phyloP scores from a whole-genome alignment of 2,797 vertebrate species.

The Acanthopagrus latus region DNA sequence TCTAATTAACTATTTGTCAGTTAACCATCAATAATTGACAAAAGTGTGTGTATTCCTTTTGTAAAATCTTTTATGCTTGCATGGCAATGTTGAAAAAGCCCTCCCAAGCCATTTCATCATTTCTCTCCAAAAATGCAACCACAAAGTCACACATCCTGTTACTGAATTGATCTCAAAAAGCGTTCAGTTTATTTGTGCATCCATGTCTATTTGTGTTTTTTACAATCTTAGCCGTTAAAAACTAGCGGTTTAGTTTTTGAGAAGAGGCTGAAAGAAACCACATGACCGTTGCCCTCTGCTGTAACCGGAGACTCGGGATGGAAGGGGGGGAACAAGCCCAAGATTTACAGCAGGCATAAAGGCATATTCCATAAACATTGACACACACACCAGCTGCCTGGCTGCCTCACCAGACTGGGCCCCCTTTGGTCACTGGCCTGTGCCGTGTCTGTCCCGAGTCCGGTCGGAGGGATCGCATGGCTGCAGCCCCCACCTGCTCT shows the following conservation, averaged over 20 bases:
- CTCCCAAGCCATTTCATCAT: neutral
- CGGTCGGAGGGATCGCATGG: constrained; percentile 73
- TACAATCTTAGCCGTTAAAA: constrained; percentile 23
- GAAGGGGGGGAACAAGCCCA: constrained; percentile 69
- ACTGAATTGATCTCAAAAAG: neutral
- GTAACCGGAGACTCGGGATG: constrained; percentile 71
- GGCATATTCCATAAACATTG: constrained; percentile 89
- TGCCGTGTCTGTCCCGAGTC: constrained; percentile 66
- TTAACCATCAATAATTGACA: neutral
- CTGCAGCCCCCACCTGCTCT: constrained; percentile 78
- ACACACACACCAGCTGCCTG: constrained; percentile 85
- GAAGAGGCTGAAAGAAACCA: constrained; percentile 41
- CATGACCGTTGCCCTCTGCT: constrained; percentile 64
- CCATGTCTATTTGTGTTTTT: neutral
- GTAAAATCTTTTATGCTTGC: neutral
- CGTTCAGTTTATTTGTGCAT: neutral
- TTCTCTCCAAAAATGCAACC: too few relatives aligned
- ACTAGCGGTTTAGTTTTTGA: constrained; percentile 7
- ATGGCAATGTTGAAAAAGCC: neutral
- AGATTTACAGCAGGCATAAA: constrained; percentile 85
- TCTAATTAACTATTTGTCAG: neutral
- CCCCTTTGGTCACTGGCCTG: constrained; percentile 64
- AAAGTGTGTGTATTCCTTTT: neutral
- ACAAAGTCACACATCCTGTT: too few relatives aligned
- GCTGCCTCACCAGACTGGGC: constrained; percentile 57